Evolutionary conservation across 1,140 invertebrate species (phyloP), one percentile per base, ranked within the genome.

Genomic region (Helicoverpa armigera): DNA sequence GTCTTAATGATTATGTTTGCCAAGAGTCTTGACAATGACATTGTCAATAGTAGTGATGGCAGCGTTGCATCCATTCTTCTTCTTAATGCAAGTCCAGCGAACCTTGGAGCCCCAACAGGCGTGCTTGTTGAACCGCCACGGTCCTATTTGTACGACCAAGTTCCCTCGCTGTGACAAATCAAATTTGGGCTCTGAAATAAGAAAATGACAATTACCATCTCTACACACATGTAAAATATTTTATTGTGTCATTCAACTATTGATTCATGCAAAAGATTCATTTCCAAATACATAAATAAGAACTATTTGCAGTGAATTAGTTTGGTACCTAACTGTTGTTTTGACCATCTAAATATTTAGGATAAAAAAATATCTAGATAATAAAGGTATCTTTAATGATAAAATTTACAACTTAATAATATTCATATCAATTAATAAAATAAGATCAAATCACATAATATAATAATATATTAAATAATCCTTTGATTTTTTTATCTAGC

Each of bases 81-180:
- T 94, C 83, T 94, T 94, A 78, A 93, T 92, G 75, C 93, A 94
- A 0, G 90, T 91, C 93, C 93, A 94, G 0, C 92, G 89, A 7
- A 92, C 89, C 75, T 93, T 93, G 54, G 90, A 90, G 0, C 93
- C 92, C 90, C 92, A 93, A 54, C 88, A 92, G 2, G 92, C 91
- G 63, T 93, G 92, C 65, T 93, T 93, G 82, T 94, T 94, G 79
- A 94, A 94, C 0, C 93, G 85, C 91, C 91, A 94, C 31, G 90
- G 86, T 0, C 93, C 93, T n/a, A 94, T 94, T 77, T 93, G 91
- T 5, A 94, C 88, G 18, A 94, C 90, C 16, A 94, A 78, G 75
- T 94, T 94, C n/a, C 93, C 92, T 13, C 93, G 88, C 73, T 94
- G 92, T 16, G 93, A 94, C 50, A 94, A 72, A 60, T 90, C 89